Conservation (phyloP, 2,888 invertebrate genomes). For the Stratiomys singularior region DNA sequence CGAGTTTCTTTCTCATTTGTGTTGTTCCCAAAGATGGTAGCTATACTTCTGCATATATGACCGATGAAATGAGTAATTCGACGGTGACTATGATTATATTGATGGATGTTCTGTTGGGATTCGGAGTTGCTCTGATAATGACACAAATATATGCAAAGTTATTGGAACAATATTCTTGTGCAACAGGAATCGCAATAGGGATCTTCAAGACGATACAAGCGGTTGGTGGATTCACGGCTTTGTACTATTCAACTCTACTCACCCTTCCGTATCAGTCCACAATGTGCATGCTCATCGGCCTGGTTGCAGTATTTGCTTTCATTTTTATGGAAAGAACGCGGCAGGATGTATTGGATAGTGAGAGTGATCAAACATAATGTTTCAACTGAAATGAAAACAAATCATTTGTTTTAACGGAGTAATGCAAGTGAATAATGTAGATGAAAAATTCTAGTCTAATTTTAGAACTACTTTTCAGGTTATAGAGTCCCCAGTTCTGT, state of each 20-base stretch:
- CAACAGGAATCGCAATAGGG: neutral
- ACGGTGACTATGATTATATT: neutral
- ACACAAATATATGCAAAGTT: constrained; percentile 24
- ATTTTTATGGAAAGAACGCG: constrained; percentile 18
- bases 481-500: no score
- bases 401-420: no score
- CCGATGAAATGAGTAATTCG: constrained; percentile 2
- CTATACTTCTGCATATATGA: neutral
- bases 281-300: constrained; percentile 7
- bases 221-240: neutral
- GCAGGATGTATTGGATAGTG: neutral
- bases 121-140: constrained; percentile 25
- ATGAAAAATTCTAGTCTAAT: no score
- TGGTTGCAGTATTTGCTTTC: constrained; percentile 1
- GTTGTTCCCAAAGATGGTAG: constrained; percentile 8
- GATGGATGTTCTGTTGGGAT: constrained; percentile 23
- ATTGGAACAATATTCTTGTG: neutral
- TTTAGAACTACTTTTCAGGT: no score
- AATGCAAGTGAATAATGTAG: no score
- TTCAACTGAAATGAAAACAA: no score
- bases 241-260: constrained; percentile 7
- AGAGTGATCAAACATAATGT: neutral
- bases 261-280: constrained; percentile 15
- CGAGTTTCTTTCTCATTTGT: constrained; percentile 25
- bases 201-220: constrained; percentile 20